Evolutionary conservation across 30 jellyfish, hydroid and myxozoan species (phyloP).

Genomic region (Hydractinia echinata): DNA sequence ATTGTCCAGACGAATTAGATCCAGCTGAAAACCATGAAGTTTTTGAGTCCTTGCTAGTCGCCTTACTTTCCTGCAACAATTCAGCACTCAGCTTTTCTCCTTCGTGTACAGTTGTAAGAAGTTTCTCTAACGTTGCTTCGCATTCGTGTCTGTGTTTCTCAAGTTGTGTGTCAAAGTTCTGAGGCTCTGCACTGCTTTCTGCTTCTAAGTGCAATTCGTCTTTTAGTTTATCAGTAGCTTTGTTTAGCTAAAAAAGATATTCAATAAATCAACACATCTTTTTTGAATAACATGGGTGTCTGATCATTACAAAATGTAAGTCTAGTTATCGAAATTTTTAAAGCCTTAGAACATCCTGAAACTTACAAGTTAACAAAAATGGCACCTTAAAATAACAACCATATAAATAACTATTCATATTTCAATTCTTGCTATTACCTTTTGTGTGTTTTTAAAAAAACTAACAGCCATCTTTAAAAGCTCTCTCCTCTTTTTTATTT

Average conservation of each 20-base stretch:
- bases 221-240: conserved; percentile 72
- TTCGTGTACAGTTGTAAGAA: conserved; percentile 83
- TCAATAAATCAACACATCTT: not conserved
- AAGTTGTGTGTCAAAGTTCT: conserved; percentile 58
- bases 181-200: conserved; percentile 51
- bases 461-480: conserved; percentile 78
- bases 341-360: too few species aligned
- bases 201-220: conserved; percentile 87
- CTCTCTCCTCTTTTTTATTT: conserved; percentile 45
- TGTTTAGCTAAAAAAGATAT: conserved; percentile 54
- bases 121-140: conserved; percentile 71
- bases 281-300: too few species aligned
- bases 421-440: conserved; percentile 37
- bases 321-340: too few species aligned
- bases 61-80: conserved; percentile 54
- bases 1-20: conserved; percentile 33
- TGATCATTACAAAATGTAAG: too few species aligned
- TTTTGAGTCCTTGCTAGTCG: conserved; percentile 27
- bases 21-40: conserved; percentile 33
- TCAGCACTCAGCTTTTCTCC: conserved; percentile 81
- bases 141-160: conserved; percentile 90
- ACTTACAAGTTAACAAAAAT: too few species aligned
- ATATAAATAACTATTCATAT: too few species aligned
- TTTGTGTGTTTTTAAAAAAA: conserved; percentile 67
- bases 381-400: too few species aligned